Percentiles rank a stretch among this genome's conserved stretches.
Conservation (phyloP, 2,888 invertebrate species). For the Neoaliturus tenellus region DNA sequence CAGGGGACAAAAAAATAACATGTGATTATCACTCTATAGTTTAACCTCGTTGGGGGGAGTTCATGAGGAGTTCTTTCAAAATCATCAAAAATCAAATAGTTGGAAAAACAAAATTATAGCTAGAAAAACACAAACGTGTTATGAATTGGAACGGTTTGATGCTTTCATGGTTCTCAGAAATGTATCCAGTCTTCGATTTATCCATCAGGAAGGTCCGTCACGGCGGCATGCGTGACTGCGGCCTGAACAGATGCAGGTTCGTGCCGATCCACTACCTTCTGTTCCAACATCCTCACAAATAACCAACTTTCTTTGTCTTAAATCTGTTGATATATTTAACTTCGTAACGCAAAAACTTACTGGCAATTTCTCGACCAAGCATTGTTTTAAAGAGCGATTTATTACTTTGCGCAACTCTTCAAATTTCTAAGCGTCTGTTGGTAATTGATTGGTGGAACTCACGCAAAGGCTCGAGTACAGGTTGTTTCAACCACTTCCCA, state of each 20-base stretch:
- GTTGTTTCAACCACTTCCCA: too few relatives aligned
- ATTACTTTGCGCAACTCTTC: slow-evolving; percentile 16
- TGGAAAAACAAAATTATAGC: too few relatives aligned
- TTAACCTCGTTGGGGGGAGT: too few relatives aligned
- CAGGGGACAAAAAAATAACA: too few relatives aligned
- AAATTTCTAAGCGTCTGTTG: neutral
- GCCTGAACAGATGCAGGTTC: neutral
- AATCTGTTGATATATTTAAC: neutral
- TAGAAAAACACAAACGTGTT: too few relatives aligned
- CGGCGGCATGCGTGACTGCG: neutral
- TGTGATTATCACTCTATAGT: too few relatives aligned
- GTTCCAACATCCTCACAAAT: too few relatives aligned
- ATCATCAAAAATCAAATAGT: too few relatives aligned
- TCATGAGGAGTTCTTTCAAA: too few relatives aligned
- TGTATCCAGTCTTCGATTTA: neutral
- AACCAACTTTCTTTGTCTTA: neutral
- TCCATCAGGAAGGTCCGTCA: neutral
- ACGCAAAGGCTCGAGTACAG: neutral
- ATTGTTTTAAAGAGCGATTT: slow-evolving; percentile 20
- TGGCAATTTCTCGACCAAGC: neutral
- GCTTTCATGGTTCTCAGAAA: neutral
- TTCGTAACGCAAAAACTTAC: neutral
- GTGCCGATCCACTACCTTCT: neutral
- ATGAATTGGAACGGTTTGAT: too few relatives aligned
- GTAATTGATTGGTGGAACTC: neutral